These are phyloP conservation scores for Eremobia ochroleuca DNA, from an alignment of 2,888 invertebrate genomes.

Conservation along the genomic window DNA sequence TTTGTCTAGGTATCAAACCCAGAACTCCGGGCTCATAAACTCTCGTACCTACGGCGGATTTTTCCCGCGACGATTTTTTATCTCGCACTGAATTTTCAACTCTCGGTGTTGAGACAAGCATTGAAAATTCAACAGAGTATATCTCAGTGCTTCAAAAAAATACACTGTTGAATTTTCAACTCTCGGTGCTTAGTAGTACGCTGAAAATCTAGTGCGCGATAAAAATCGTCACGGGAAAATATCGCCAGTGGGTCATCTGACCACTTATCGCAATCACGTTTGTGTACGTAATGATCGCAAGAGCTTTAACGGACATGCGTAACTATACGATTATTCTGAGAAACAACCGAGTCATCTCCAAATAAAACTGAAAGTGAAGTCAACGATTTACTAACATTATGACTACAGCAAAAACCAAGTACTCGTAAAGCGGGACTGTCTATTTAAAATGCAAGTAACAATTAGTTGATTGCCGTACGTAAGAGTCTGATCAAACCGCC, in stretches of 20 bases:
- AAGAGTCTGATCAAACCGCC: slow-evolving; percentile 65
- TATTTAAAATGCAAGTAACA: slow-evolving; percentile 60
- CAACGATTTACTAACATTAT: slow-evolving; percentile 12
- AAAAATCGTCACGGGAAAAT: not conserved
- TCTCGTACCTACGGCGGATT: not conserved
- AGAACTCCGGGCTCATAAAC: not conserved
- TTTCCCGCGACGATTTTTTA: not conserved
- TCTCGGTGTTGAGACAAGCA: not conserved
- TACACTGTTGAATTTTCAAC: not conserved
- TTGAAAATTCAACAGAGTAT: not conserved
- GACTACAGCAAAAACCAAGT: slow-evolving; percentile 6
- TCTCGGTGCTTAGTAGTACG: not conserved
- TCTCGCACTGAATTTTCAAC: not conserved
- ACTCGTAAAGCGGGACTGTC: slow-evolving; percentile 31
- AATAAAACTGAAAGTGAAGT: slow-evolving; percentile 14
- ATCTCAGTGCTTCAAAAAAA: not conserved
- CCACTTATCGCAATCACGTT: not conserved
- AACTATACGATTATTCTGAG: not conserved
- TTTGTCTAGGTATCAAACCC: not conserved
- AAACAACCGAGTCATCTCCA: not conserved
- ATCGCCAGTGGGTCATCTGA: not conserved
- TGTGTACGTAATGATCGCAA: not conserved
- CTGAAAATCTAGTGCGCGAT: not conserved
- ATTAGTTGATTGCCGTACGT: slow-evolving; percentile 64
- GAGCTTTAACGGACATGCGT: not conserved